A percentile compares a stretch with the other conserved stretches of the same genome.
Evolutionary conservation across 2,113 vertebrate genomes (phyloP).

Genomic region (Martes martes): DNA sequence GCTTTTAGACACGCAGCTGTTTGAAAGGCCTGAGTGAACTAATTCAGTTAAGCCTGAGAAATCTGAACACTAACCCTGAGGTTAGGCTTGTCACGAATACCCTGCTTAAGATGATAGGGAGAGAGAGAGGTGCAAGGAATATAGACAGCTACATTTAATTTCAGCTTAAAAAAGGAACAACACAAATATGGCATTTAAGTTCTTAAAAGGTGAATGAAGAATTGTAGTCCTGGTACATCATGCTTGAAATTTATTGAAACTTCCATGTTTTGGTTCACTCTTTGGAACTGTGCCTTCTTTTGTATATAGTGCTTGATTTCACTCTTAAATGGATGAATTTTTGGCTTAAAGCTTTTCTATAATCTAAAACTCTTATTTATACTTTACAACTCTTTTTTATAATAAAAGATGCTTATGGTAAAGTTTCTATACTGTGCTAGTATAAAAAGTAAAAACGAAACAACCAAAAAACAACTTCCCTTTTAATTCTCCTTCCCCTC

Average conservation of each 20-base stretch:
- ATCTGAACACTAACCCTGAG: not conserved
- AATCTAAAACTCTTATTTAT: not conserved
- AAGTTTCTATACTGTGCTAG: not conserved
- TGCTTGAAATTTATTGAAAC: not conserved
- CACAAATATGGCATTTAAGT: not conserved
- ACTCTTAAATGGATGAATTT: not conserved
- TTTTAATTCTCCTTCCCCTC: not conserved
- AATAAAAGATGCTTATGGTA: not conserved
- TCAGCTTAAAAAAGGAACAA: not conserved
- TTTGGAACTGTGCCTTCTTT: not conserved
- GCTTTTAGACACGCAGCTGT: slow-evolving; percentile 39
- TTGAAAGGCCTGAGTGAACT: slow-evolving; percentile 6
- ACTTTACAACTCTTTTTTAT: not conserved
- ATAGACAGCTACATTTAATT: not conserved
- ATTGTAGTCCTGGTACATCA: not conserved
- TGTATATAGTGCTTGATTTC: not conserved
- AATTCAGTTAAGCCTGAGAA: slow-evolving; percentile 36
- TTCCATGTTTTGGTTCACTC: not conserved
- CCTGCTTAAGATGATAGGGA: not conserved
- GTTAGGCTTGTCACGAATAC: not conserved
- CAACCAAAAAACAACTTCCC: not conserved
- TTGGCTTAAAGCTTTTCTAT: not conserved
- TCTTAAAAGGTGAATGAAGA: not conserved
- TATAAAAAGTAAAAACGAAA: not conserved
- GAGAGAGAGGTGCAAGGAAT: not conserved